These are phyloP conservation scores for Redunca redunca DNA, from an alignment of 2,113 vertebrate genomes.

Conservation along the genomic window DNA sequence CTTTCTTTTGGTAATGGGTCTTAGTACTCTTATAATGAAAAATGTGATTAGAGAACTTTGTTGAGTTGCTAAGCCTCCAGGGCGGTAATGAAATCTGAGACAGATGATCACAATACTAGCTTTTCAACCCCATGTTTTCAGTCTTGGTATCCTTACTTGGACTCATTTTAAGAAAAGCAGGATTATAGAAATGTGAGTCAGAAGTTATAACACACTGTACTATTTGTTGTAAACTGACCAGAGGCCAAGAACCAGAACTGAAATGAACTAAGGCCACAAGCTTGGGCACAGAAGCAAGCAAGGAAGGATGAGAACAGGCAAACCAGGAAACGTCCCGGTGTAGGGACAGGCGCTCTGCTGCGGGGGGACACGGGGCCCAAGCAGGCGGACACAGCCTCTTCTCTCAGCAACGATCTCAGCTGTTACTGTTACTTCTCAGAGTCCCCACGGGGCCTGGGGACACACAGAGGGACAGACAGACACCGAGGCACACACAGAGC, in stretches of 20 bases:
- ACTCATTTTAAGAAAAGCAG: background rate
- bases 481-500: rapidly evolving
- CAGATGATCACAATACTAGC: background rate
- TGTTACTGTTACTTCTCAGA: rapidly evolving
- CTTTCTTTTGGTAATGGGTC: background rate
- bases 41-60: background rate
- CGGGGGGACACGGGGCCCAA: rapidly evolving
- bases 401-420: rapidly evolving
- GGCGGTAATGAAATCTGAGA: background rate
- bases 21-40: background rate
- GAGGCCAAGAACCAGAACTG: background rate
- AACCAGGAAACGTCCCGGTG: rapidly evolving
- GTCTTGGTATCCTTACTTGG: background rate
- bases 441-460: rapidly evolving
- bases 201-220: background rate
- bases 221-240: background rate
- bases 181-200: rapidly evolving
- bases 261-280: background rate
- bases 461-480: background rate
- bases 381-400: rapidly evolving
- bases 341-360: rapidly evolving
- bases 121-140: background rate
- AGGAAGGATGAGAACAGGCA: background rate
- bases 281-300: background rate
- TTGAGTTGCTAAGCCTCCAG: background rate